Evolutionary conservation across 2,797 vertebrate genomes (phyloP).

Genomic region (Phrynocephalus guinanensis): DNA sequence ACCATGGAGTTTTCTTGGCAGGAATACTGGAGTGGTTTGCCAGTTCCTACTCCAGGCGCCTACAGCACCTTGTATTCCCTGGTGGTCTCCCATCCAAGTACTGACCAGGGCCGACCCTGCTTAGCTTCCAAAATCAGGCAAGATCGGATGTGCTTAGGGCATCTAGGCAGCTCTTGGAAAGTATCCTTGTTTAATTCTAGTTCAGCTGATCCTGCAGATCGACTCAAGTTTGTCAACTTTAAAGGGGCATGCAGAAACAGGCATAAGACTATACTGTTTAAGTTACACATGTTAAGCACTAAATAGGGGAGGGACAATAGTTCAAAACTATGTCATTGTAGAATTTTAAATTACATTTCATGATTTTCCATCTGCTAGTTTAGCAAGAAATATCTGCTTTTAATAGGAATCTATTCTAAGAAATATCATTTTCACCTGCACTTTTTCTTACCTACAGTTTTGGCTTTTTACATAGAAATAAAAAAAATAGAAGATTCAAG

Average conservation of each 20-base stretch:
- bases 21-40: no score
- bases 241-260: slow-evolving; percentile 38
- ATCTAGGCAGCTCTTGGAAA: not conserved
- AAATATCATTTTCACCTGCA: slow-evolving; percentile 38
- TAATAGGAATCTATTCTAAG: slow-evolving; percentile 34
- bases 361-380: slow-evolving; percentile 31
- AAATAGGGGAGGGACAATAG: slow-evolving; percentile 17
- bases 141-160: no score
- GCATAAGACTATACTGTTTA: slow-evolving; percentile 18
- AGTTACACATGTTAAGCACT: slow-evolving; percentile 40
- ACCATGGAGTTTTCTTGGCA: no score
- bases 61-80: no score
- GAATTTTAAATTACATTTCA: slow-evolving; percentile 55
- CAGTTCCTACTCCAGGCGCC: no score
- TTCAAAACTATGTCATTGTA: slow-evolving; percentile 31
- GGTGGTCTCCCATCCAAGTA: no score
- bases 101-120: no score
- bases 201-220: not conserved
- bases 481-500: not conserved
- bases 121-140: no score
- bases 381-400: slow-evolving; percentile 43
- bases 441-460: slow-evolving; percentile 44
- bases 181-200: not conserved
- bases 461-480: not conserved
- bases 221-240: not conserved